A percentile compares a stretch with the other conserved stretches of the same genome.
Evolutionary conservation across 2,888 invertebrate genomes (phyloP).

Genomic region (Anaspis maculata): DNA sequence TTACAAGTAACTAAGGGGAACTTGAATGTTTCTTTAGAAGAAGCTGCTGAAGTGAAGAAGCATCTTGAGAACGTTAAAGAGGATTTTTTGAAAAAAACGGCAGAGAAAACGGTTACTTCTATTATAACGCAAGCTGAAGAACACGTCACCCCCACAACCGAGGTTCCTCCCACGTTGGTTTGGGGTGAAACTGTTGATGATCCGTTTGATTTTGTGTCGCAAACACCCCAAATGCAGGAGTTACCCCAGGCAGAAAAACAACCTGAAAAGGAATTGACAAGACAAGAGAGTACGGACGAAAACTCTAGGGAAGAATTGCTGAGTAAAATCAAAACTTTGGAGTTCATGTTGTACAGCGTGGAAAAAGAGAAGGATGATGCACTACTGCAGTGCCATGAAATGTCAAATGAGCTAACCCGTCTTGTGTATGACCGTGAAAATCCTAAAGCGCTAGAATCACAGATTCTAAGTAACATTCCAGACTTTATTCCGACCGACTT

Average conservation of each 20-base stretch:
- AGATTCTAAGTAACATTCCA: slow-evolving; percentile 11
- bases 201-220: slow-evolving; percentile 19
- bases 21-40: slow-evolving; percentile 7
- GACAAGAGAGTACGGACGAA: too few species aligned
- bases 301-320: slow-evolving; percentile 31
- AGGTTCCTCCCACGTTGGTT: slow-evolving; percentile 19
- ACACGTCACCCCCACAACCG: neutral
- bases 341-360: slow-evolving; percentile 38
- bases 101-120: slow-evolving; percentile 17
- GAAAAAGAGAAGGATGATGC: slow-evolving; percentile 40
- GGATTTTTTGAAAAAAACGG: slow-evolving; percentile 18
- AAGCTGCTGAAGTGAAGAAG: slow-evolving; percentile 18
- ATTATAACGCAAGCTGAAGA: slow-evolving; percentile 18
- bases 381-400: slow-evolving; percentile 33
- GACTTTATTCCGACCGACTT: slow-evolving; percentile 6
- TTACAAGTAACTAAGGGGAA: too few species aligned
- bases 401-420: slow-evolving; percentile 35
- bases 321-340: slow-evolving; percentile 37
- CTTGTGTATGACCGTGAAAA: slow-evolving; percentile 25
- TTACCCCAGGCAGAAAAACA: too few species aligned
- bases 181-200: slow-evolving; percentile 22
- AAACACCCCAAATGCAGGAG: too few species aligned
- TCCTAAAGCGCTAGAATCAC: slow-evolving; percentile 14
- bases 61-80: slow-evolving; percentile 18
- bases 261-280: too few species aligned